These are phyloP conservation scores for Chalcosyrphus nemorum DNA, from an alignment of 2,888 invertebrate species.

Conservation along the genomic window DNA sequence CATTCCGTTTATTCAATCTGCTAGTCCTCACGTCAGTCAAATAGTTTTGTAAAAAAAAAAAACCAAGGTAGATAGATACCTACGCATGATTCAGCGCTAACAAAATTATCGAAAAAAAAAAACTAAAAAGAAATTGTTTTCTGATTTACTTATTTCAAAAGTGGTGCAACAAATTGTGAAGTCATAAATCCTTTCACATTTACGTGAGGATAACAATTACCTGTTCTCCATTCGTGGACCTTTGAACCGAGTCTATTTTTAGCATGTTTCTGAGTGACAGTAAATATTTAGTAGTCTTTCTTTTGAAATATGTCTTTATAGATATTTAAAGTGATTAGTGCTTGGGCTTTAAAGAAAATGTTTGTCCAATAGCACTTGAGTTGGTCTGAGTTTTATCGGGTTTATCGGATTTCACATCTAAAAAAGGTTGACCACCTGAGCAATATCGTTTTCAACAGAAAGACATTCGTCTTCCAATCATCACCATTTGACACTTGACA, in stretches of 20 bases:
- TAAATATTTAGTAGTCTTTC: neutral
- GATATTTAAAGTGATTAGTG: too few species aligned
- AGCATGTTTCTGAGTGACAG: neutral
- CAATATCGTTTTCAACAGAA: neutral
- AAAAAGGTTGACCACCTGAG: too few species aligned
- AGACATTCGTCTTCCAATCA: neutral
- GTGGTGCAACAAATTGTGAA: neutral
- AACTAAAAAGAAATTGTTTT: too few species aligned
- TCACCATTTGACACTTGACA: neutral
- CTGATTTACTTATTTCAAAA: neutral
- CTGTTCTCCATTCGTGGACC: neutral
- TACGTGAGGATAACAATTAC: neutral
- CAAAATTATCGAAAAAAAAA: neutral
- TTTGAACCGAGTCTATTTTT: neutral
- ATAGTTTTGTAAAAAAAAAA: neutral
- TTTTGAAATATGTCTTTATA: too few species aligned
- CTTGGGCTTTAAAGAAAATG: too few species aligned
- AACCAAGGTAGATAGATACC: too few species aligned
- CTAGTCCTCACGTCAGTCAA: constrained; percentile 7
- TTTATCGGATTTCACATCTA: too few species aligned
- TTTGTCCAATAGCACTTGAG: neutral
- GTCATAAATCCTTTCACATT: neutral
- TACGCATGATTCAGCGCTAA: neutral
- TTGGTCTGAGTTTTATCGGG: too few species aligned
- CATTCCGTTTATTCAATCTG: neutral